Percentiles rank a stretch among this genome's conserved stretches.
phyloP scores from a whole-genome alignment of 2,888 invertebrate species.

The Chloroclystis v-ata region DNA sequence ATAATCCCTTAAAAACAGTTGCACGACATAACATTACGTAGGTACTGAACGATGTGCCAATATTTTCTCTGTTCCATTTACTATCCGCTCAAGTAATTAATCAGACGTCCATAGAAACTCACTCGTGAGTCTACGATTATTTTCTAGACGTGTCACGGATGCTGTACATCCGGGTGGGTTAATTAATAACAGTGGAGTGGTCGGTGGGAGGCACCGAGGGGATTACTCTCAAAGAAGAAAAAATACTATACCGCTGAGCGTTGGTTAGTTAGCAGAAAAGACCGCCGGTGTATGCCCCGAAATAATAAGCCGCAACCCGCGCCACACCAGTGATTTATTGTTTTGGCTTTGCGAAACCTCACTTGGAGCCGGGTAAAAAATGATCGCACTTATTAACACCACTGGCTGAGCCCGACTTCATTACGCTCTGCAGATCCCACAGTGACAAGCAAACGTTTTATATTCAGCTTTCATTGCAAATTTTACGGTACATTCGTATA shows the following conservation, averaged over 20 bases:
- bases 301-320: constrained; percentile 70
- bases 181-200: constrained; percentile 62
- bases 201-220: constrained; percentile 28
- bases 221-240: constrained; percentile 45
- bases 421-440: constrained; percentile 52
- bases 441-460: constrained; percentile 40
- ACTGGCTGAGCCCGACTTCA: constrained; percentile 57
- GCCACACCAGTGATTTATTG: constrained; percentile 67
- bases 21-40: too few species aligned
- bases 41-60: constrained; percentile 7
- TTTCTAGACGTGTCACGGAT: constrained; percentile 49
- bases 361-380: constrained; percentile 71
- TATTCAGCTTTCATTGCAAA: constrained; percentile 33
- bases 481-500: constrained; percentile 28
- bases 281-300: constrained; percentile 56
- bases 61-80: constrained; percentile 17
- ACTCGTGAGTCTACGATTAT: constrained; percentile 41
- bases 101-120: constrained; percentile 25
- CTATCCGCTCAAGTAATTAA: constrained; percentile 16
- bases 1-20: too few species aligned
- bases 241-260: constrained; percentile 58
- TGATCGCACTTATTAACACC: constrained; percentile 73
- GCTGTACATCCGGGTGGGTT: constrained; percentile 50
- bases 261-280: constrained; percentile 64
- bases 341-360: constrained; percentile 71